Evolutionary conservation across 2,797 vertebrate species (phyloP).

Genomic region (Myioborus miniatus): DNA sequence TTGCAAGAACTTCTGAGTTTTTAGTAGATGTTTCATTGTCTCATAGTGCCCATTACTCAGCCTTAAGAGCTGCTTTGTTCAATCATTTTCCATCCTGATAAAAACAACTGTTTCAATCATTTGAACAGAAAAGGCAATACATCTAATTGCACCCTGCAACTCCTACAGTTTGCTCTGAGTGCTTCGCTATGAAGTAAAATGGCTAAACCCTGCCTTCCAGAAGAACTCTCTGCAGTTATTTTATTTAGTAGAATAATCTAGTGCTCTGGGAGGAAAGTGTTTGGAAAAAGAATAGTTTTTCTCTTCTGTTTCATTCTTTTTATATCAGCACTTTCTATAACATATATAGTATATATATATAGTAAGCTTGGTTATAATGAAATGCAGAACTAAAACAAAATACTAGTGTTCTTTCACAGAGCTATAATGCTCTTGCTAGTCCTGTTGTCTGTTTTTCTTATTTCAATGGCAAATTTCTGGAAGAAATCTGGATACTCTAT

Average conservation of each 20-base stretch:
- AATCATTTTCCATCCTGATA: neutral
- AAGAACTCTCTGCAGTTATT: neutral
- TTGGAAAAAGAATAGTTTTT: neutral
- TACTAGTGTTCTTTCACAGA: neutral
- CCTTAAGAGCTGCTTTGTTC: neutral
- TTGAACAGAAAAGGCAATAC: neutral
- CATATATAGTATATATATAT: too few relatives aligned
- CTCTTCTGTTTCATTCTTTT: neutral
- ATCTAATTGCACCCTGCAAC: neutral
- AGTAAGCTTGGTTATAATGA: neutral
- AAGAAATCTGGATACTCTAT: neutral
- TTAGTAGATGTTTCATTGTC: neutral
- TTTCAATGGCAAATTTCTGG: neutral
- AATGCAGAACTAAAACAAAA: neutral
- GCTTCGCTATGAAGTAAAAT: neutral
- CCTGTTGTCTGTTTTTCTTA: neutral
- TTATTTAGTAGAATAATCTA: neutral
- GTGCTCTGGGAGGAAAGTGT: neutral
- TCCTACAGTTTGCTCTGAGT: neutral
- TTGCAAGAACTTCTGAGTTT: neutral
- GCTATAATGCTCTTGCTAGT: neutral
- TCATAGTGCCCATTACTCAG: neutral
- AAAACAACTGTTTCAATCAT: neutral
- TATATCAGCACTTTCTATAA: neutral
- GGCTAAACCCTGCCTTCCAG: neutral